Base-by-base conservation (phyloP, 2,888 invertebrate species). In the Teleiodes luculella region DNA sequence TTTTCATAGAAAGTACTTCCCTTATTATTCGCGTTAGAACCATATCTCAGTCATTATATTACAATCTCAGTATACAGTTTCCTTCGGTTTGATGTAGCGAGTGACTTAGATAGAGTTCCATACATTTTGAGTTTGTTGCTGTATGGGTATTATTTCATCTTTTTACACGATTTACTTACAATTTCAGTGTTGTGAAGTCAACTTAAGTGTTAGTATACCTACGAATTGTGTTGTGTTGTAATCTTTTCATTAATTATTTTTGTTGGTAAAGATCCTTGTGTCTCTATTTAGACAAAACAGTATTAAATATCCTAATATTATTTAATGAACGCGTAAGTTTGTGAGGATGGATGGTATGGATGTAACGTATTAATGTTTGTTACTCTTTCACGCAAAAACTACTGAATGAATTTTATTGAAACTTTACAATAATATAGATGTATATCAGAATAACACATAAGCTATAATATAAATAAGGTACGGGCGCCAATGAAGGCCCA, bases 11-110 rank as follows among this genome's bases (percentile, higher is more conserved):
- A 74, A 75, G 71, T 68, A 67, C 67, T 65, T 65, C 66, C 66
- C 65, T 70, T n/a, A 74, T 76, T 75, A 75, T 75, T 75, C 77
- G 67, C 76, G 76, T 63, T 67, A 63, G 69, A 74, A 78, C 74
- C 70, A 67, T 76, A 67, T 78, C 80, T 65, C 66, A 69, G 60
- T 66, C 60, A 54, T 51, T 60, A 55, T 43, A 47, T 88, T 13
- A 72, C 71, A 36, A 95, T 5, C 10, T 37, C 20, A 11, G 6
- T 33, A 28, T 6, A 36, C 24, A 35, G 10, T 35, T 16, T 37
- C 37, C 20, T 28, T 14, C 4, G 10, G 2, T 2, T 1, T 28
- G 10, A 7, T 7, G 20, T 14, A 14, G 28, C 10, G 10, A 11
- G 6, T 72, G 68, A 74, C 63, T 74, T 70, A 62, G 73, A 73